Evolutionary conservation across 1,140 invertebrate genomes (phyloP), one percentile per base, ranked within the genome.

Genomic region (Sitophilus oryzae): DNA sequence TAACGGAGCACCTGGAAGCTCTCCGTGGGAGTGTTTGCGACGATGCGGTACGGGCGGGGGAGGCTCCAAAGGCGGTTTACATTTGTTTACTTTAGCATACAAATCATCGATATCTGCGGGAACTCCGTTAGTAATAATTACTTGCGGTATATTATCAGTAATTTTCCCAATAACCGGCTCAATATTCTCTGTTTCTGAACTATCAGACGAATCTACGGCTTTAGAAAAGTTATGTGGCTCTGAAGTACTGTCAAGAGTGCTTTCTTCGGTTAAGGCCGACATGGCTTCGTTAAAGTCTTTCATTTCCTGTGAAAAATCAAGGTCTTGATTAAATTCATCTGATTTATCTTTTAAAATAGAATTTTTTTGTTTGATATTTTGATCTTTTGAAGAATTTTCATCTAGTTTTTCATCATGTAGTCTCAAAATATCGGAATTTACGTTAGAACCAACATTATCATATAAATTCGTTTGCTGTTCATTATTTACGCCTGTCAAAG

Each of bases 1-100:
- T 9, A 34, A 40, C 15, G 50, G 38, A n/a, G 45, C 19, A 2
- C 10, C 21, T 10, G 52, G 8, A 36, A n/a, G 19, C 34, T 44
- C 37, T 19, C 43, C 50, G 42, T 35, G 38, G 1, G 52, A 53
- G 23, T 60, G 56, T 23, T 62, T 62, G n/a, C 43, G 34, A 8
- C 61, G 45, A 15, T 18, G 19, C 2, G 60, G 60, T 9, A 56
- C 58, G 8, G 38, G 53, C 11, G 61, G 63, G n/a, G 56, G 50
- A 9, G 3, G 25, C 11, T 43, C 41, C 22, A 48, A 14, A 9
- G 18, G 42, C 44, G 56, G 49, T 16, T 19, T 46, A 6, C 46
- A 21, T 54, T 65, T 65, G 18, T 56, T 45, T 11, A 65, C 53
- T 43, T 54, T 63, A 8, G 58, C 56, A 43, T 63, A 65, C 1